Evolutionary conservation across 1,140 invertebrate genomes (phyloP).

Genomic region (Drosophila nikananu): DNA sequence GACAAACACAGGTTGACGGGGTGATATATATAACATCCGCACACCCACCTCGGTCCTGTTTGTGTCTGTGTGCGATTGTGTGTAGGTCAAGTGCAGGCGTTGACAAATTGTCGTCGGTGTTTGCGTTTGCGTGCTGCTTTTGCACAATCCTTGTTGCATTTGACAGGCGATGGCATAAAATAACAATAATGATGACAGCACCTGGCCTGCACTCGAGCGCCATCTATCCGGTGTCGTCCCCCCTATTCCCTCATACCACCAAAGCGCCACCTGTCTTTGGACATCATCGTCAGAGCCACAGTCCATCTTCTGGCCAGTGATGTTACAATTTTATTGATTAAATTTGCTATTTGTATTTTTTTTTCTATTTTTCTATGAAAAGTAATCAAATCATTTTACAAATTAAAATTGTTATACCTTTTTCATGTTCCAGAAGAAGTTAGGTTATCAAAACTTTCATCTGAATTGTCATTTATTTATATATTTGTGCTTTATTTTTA

Average conservation of each 20-base stretch:
- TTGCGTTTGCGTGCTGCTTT: constrained; percentile 44
- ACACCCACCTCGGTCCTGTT: background rate
- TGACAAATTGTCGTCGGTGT: constrained; percentile 73
- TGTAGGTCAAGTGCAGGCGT: constrained; percentile 76
- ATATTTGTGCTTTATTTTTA: background rate
- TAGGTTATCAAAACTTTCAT: too few species aligned
- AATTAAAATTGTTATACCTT: too few species aligned
- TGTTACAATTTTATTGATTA: background rate
- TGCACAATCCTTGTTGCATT: constrained; percentile 69
- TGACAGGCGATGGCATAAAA: constrained; percentile 75
- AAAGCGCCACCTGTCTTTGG: constrained; percentile 12
- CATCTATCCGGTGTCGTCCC: constrained; percentile 16
- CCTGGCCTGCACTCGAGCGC: constrained; percentile 35
- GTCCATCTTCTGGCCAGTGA: constrained; percentile 8
- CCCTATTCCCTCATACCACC: background rate
- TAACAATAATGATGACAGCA: constrained; percentile 55
- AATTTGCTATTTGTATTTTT: background rate
- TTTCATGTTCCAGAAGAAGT: too few species aligned
- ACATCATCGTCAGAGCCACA: background rate
- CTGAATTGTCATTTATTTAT: background rate
- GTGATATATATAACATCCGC: constrained; percentile 5
- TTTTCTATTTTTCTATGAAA: background rate
- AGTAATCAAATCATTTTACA: too few species aligned
- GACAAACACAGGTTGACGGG: constrained; percentile 7
- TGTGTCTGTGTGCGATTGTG: constrained; percentile 4